phyloP scores from a whole-genome alignment of 2,797 vertebrate species.

The Poliocrania exsul region DNA sequence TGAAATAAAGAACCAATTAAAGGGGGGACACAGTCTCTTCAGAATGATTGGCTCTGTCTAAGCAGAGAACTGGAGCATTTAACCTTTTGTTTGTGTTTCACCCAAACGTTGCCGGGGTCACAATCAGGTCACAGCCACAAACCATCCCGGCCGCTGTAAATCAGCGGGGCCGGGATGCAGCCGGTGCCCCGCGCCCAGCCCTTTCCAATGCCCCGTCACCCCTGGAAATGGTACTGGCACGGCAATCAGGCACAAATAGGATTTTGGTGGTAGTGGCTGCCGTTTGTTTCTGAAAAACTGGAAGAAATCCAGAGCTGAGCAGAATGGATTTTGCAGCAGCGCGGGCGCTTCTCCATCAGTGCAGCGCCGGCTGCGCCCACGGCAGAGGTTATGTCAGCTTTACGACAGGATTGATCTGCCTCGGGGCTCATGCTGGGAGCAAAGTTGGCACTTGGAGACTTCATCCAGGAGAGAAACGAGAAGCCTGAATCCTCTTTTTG shows the following conservation, averaged over 20 bases:
- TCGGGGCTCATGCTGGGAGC: neutral
- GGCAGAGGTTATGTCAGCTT: neutral
- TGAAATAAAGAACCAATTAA: constrained; percentile 40
- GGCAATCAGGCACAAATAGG: neutral
- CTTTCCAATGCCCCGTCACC: constrained; percentile 30
- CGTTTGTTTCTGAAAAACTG: neutral
- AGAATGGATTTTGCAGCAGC: neutral
- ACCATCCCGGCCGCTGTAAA: constrained; percentile 78
- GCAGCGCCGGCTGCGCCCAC: fast-evolving
- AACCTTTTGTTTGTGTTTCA: constrained; percentile 83
- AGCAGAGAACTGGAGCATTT: constrained; percentile 74
- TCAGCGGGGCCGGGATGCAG: constrained; percentile 46
- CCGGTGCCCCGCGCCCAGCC: neutral
- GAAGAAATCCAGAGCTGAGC: neutral
- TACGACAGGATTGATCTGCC: neutral
- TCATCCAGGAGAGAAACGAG: neutral
- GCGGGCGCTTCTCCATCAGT: fast-evolving
- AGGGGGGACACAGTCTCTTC: constrained; percentile 49
- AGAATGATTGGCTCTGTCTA: constrained; percentile 72
- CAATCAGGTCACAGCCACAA: constrained; percentile 83
- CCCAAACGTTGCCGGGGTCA: constrained; percentile 84
- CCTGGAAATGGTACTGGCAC: neutral
- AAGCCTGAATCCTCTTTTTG: neutral
- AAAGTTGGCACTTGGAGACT: neutral
- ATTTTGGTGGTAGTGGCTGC: neutral